phyloP scores from a whole-genome alignment of 2,797 vertebrate species.

The Carduelis carduelis region DNA sequence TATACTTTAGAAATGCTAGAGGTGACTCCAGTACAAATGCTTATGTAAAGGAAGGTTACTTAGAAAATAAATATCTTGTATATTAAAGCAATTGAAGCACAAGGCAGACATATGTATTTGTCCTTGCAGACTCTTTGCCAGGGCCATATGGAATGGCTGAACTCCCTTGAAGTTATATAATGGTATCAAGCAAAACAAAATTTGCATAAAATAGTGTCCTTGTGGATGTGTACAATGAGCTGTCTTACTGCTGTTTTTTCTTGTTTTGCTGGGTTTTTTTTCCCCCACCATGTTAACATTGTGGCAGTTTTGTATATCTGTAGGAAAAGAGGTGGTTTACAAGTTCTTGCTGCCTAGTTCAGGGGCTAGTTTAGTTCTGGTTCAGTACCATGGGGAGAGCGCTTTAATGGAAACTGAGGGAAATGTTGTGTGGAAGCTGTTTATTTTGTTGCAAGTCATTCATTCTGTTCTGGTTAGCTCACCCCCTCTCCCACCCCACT shows the following conservation, averaged over 20 bases:
- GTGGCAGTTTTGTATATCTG: background rate
- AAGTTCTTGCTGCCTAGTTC: background rate
- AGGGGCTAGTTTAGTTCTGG: background rate
- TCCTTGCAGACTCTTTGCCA: background rate
- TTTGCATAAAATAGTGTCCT: background rate
- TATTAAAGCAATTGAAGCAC: background rate
- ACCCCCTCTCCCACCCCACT: rapidly evolving
- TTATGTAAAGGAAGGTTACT: background rate
- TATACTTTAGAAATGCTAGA: background rate
- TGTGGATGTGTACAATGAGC: background rate
- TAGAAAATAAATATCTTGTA: background rate
- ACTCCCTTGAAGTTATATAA: background rate
- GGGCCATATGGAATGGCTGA: background rate
- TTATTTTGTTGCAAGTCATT: background rate
- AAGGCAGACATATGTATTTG: background rate
- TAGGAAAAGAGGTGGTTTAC: background rate
- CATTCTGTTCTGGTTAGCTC: background rate
- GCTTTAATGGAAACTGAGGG: background rate
- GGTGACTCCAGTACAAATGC: background rate
- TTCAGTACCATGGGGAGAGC: background rate
- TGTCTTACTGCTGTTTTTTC: background rate
- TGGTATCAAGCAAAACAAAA: background rate
- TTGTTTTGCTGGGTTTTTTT: background rate
- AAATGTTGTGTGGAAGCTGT: background rate
- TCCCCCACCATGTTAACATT: background rate